These are phyloP conservation scores for Triplophysa tibetana DNA, from an alignment of 2,113 vertebrate genomes.

Conservation along the genomic window DNA sequence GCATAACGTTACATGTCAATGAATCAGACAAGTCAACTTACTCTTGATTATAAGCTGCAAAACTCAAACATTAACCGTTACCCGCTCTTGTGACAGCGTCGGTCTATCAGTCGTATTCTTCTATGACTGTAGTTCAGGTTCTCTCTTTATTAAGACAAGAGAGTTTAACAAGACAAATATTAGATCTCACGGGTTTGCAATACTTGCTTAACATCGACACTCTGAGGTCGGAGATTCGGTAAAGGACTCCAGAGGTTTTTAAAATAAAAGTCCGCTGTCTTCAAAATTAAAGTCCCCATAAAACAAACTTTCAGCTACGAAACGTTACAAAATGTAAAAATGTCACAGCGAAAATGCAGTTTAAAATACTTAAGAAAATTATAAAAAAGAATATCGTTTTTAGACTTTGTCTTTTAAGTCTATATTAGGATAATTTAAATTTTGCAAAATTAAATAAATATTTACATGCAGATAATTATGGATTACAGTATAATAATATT, in stretches of 20 bases:
- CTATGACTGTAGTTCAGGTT: not conserved
- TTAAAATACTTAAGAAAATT: too few relatives aligned
- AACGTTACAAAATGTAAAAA: too few relatives aligned
- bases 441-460: too few relatives aligned
- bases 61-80: not conserved
- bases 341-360: too few relatives aligned
- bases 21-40: not conserved
- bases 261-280: constrained; percentile 1
- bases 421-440: too few relatives aligned
- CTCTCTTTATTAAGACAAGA: not conserved
- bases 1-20: not conserved
- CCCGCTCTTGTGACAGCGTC: not conserved
- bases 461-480: too few relatives aligned
- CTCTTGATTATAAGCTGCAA: not conserved
- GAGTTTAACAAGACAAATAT: not conserved
- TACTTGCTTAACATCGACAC: not conserved
- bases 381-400: too few relatives aligned
- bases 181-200: not conserved
- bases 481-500: too few relatives aligned
- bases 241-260: not conserved
- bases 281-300: constrained; percentile 22
- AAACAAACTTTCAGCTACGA: too few relatives aligned
- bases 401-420: too few relatives aligned
- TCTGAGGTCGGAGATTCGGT: not conserved
- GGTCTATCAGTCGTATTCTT: not conserved